These are phyloP conservation scores for Psammodynastes pulverulentus DNA, from an alignment of 2,113 vertebrate species.

Conservation along the genomic window DNA sequence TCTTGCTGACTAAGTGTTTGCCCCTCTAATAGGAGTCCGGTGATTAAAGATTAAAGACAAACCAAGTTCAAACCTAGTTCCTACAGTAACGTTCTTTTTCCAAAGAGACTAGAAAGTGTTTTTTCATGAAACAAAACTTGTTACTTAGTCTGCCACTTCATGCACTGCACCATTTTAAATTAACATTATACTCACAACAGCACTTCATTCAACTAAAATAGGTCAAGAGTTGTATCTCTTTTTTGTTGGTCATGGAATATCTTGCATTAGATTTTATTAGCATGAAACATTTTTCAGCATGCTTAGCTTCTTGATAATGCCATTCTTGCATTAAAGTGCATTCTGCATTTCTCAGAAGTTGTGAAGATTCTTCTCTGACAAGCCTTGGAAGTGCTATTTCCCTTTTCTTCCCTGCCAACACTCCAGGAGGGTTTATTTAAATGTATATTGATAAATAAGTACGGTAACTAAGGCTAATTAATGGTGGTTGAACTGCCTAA, in stretches of 20 bases:
- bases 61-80: slow-evolving; percentile 41
- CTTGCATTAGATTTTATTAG: slow-evolving; percentile 79
- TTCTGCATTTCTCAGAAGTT: slow-evolving; percentile 68
- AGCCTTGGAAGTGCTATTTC: slow-evolving; percentile 70
- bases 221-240: slow-evolving; percentile 70
- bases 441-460: slow-evolving; percentile 53
- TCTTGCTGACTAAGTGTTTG: slow-evolving; percentile 49
- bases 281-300: slow-evolving; percentile 78
- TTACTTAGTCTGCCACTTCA: slow-evolving; percentile 68
- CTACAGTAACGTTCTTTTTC: slow-evolving; percentile 47
- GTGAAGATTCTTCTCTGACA: slow-evolving; percentile 72
- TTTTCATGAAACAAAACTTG: slow-evolving; percentile 28
- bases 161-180: slow-evolving; percentile 76
- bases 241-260: slow-evolving; percentile 76
- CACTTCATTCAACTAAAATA: slow-evolving; percentile 74
- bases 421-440: slow-evolving; percentile 63
- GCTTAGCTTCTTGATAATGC: slow-evolving; percentile 72
- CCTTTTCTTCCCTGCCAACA: slow-evolving; percentile 27
- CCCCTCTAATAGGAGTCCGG: slow-evolving; percentile 55
- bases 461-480: slow-evolving; percentile 50
- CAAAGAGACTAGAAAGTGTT: slow-evolving; percentile 56
- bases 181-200: slow-evolving; percentile 69
- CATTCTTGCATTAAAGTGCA: slow-evolving; percentile 69
- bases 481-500: slow-evolving; percentile 62
- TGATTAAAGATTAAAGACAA: slow-evolving; percentile 57